phyloP scores from a whole-genome alignment of 1,140 invertebrate species.

The Adoxophyes honmai region DNA sequence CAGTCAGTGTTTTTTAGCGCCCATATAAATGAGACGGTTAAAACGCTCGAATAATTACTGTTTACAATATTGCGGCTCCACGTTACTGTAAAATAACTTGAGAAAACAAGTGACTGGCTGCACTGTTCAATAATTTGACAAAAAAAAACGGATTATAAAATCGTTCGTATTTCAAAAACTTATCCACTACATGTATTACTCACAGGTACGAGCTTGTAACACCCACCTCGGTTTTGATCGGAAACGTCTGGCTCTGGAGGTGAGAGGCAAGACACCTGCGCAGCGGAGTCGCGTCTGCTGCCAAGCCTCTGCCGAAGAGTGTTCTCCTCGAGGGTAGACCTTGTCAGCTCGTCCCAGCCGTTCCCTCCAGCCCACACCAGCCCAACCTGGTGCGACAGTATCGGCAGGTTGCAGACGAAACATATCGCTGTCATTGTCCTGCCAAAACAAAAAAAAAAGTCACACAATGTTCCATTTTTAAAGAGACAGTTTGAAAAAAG shows the following conservation, averaged over 20 bases:
- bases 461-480: slow-evolving; percentile 9
- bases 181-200: no score
- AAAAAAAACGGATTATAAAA: no score
- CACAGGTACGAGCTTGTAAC: no score
- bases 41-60: no score
- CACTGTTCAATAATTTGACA: no score
- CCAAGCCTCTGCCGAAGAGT: slow-evolving; percentile 88
- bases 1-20: no score
- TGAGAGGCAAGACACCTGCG: slow-evolving; percentile 90
- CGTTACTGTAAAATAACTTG: no score
- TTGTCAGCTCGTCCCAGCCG: slow-evolving; percentile 93
- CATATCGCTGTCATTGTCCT: slow-evolving; percentile 96
- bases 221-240: slow-evolving; percentile 69
- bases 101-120: no score
- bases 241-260: slow-evolving; percentile 86
- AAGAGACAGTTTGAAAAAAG: slow-evolving; percentile 17
- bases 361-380: slow-evolving; percentile 95
- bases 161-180: no score
- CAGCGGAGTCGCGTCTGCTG: slow-evolving; percentile 90
- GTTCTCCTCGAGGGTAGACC: slow-evolving; percentile 90
- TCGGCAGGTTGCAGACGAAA: slow-evolving; percentile 96
- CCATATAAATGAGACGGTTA: no score
- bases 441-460: slow-evolving; percentile 52
- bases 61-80: no score
- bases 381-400: slow-evolving; percentile 94